Evolutionary conservation across 2,888 invertebrate species (phyloP).

Genomic region (Nymphalis c-album): DNA sequence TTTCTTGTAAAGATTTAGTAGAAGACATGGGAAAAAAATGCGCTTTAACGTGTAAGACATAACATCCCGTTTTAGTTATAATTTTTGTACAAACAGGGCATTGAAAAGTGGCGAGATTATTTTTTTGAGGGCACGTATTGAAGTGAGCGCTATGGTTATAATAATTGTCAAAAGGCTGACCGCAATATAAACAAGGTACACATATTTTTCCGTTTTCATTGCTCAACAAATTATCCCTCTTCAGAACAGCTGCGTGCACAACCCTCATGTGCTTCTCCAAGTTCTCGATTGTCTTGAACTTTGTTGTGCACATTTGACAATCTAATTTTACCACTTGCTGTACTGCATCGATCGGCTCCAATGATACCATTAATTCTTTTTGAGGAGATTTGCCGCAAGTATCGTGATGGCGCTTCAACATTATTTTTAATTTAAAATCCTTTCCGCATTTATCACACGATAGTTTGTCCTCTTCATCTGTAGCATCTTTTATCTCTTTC

Average conservation of each 20-base stretch:
- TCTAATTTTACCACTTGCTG: conserved; percentile 44
- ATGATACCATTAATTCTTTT: conserved; percentile 63
- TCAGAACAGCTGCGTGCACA: conserved; percentile 63
- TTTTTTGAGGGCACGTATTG: conserved; percentile 53
- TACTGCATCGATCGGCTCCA: conserved; percentile 64
- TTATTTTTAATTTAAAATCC: conserved; percentile 74
- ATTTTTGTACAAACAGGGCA: conserved; percentile 64
- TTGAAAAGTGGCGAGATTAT: conserved; percentile 46
- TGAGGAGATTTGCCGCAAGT: conserved; percentile 56
- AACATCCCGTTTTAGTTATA: conserved; percentile 52
- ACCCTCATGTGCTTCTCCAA: conserved; percentile 69
- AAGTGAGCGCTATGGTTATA: conserved; percentile 61
- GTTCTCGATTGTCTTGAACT: conserved; percentile 65
- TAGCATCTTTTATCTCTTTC: conserved; percentile 46
- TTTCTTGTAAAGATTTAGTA: conserved; percentile 17
- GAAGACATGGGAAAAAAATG: conserved; percentile 54
- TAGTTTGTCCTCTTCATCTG: conserved; percentile 59
- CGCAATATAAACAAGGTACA: conserved; percentile 67
- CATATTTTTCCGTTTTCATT: conserved; percentile 41
- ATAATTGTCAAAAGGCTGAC: conserved; percentile 58
- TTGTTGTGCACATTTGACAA: conserved; percentile 64
- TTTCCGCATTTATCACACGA: conserved; percentile 67
- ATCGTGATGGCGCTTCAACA: conserved; percentile 71
- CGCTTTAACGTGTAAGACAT: conserved; percentile 60
- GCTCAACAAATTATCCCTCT: conserved; percentile 34